phyloP scores from a whole-genome alignment of 2,797 vertebrate species.

The Onychomys arenicola region DNA sequence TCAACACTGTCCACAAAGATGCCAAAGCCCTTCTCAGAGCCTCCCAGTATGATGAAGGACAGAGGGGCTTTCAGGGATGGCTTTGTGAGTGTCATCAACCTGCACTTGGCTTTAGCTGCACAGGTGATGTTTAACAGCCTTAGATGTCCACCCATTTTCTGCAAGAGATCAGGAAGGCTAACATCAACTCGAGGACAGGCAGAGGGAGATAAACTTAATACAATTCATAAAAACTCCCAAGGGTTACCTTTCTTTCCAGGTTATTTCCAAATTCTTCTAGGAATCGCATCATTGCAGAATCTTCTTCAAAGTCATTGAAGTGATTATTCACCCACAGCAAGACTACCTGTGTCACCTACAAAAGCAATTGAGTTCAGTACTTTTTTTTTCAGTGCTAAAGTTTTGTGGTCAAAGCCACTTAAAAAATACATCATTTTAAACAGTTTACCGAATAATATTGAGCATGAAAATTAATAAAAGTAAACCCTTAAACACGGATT shows the following conservation, averaged over 20 bases:
- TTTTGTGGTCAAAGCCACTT: no score
- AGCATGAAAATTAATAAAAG: no score
- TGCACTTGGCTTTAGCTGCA: conserved; percentile 98
- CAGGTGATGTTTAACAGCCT: conserved; percentile 99
- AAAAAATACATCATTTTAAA: no score
- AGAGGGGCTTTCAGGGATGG: conserved; percentile 97
- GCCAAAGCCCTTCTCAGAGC: conserved; percentile 97
- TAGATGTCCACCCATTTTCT: conserved; percentile 99
- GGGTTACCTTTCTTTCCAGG: conserved; percentile 97
- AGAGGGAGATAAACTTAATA: neutral
- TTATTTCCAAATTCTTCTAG: conserved; percentile 99
- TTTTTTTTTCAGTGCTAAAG: no score
- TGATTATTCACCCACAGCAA: no score
- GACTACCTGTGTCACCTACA: no score
- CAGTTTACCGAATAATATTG: no score
- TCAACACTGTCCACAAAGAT: conserved; percentile 99
- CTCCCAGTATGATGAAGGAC: conserved; percentile 96
- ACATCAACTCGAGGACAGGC: neutral
- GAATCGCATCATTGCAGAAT: conserved; percentile 97
- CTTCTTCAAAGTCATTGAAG: conserved; percentile 99
- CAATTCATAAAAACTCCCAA: neutral
- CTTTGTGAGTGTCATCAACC: conserved; percentile 97
- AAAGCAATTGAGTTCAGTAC: no score
- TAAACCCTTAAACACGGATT: no score
- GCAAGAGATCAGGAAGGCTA: conserved; percentile 69